phyloP scores from a whole-genome alignment of 2,888 invertebrate species.

The Nephrotoma guestfalica region DNA sequence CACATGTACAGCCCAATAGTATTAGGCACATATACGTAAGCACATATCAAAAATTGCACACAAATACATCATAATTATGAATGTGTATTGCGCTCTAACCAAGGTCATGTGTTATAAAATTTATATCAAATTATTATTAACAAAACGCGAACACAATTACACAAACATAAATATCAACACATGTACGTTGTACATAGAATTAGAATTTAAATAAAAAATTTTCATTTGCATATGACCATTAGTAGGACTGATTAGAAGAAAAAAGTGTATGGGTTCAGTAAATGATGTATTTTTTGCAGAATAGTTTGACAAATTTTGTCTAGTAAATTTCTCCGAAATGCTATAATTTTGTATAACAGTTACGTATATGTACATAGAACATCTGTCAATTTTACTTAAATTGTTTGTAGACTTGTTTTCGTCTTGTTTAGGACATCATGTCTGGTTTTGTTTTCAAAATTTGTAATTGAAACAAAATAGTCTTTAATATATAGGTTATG shows the following conservation, averaged over 20 bases:
- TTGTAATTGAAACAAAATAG: too few species aligned
- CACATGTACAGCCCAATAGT: neutral
- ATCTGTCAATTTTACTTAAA: neutral
- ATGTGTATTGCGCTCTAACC: neutral
- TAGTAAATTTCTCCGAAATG: neutral
- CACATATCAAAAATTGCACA: neutral
- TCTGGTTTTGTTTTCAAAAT: neutral
- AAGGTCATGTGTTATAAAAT: neutral
- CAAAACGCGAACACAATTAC: neutral
- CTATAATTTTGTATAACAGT: neutral
- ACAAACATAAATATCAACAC: neutral
- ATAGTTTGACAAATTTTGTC: neutral
- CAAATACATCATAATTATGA: neutral
- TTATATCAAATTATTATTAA: neutral
- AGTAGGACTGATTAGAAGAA: neutral
- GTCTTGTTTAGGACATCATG: neutral
- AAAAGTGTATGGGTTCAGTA: neutral
- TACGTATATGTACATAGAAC: neutral
- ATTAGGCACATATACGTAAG: neutral
- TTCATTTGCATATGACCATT: neutral
- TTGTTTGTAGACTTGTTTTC: neutral
- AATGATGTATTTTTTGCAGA: neutral
- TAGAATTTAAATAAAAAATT: neutral
- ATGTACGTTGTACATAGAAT: neutral
- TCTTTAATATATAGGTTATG: too few species aligned